Evolutionary conservation across 2,113 vertebrate species (phyloP).

Genomic region (Antigone vipio): DNA sequence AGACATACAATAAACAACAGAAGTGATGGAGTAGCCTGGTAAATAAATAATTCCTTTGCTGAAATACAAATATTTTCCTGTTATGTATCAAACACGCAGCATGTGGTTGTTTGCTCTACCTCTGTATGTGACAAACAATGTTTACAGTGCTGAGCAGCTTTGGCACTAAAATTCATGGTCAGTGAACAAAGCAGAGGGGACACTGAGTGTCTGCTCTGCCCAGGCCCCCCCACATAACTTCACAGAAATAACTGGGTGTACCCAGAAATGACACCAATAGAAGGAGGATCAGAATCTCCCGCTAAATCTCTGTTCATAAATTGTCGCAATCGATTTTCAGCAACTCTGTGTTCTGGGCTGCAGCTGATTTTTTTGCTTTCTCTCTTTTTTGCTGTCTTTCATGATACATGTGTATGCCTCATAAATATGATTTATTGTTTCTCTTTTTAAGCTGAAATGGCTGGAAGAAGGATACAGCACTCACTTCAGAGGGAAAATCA

Average conservation of each 20-base stretch:
- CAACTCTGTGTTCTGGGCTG: not conserved
- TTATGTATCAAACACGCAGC: not conserved
- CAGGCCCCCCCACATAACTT: not conserved
- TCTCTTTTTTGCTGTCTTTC: not conserved
- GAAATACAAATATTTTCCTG: not conserved
- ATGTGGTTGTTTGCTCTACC: not conserved
- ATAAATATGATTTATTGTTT: not conserved
- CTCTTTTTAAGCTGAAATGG: not conserved
- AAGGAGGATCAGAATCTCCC: not conserved
- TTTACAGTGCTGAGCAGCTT: not conserved
- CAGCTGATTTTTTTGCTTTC: not conserved
- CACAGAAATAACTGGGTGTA: not conserved
- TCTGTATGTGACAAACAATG: fast-evolving
- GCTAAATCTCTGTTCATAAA: not conserved
- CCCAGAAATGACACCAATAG: not conserved
- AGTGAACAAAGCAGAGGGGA: not conserved
- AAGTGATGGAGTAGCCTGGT: not conserved
- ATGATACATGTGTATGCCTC: not conserved
- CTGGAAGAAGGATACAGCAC: not conserved
- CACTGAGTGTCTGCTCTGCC: not conserved
- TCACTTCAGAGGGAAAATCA: not conserved
- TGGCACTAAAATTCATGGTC: not conserved
- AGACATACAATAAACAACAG: not conserved
- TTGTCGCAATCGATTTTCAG: not conserved
- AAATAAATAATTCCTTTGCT: not conserved